Conservation (phyloP, 1,140 invertebrate species). For the Littorina saxatilis region DNA sequence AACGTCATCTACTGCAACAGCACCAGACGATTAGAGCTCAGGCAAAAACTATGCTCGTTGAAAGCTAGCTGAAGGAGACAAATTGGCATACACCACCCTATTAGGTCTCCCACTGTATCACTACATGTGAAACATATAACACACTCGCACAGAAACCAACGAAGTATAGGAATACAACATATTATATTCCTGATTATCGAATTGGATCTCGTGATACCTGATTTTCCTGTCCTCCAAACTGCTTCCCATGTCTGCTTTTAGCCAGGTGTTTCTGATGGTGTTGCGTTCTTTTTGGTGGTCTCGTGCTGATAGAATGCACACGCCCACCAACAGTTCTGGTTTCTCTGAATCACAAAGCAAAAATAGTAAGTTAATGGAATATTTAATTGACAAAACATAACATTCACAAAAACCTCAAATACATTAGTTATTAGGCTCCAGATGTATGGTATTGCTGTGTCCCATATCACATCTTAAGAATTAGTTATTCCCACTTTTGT, state of each 20-base stretch:
- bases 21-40: no score
- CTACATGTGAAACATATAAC: no score
- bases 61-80: no score
- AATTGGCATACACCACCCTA: no score
- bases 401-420: not conserved
- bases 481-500: no score
- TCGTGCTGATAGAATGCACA: slow-evolving; percentile 63
- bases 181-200: not conserved
- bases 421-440: not conserved
- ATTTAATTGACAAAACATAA: not conserved
- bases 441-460: not conserved
- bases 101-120: no score
- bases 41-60: no score
- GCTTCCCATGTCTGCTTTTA: slow-evolving; percentile 18
- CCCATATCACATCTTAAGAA: not conserved
- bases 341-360: slow-evolving; percentile 23
- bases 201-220: no score
- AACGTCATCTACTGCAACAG: no score
- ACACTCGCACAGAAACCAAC: no score
- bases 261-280: slow-evolving; percentile 60
- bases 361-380: no score
- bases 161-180: not conserved
- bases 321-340: slow-evolving; percentile 41
- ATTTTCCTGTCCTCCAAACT: no score
- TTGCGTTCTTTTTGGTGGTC: slow-evolving; percentile 56